Evolutionary conservation across 2,113 vertebrate genomes (phyloP).

Genomic region (Nanger granti): DNA sequence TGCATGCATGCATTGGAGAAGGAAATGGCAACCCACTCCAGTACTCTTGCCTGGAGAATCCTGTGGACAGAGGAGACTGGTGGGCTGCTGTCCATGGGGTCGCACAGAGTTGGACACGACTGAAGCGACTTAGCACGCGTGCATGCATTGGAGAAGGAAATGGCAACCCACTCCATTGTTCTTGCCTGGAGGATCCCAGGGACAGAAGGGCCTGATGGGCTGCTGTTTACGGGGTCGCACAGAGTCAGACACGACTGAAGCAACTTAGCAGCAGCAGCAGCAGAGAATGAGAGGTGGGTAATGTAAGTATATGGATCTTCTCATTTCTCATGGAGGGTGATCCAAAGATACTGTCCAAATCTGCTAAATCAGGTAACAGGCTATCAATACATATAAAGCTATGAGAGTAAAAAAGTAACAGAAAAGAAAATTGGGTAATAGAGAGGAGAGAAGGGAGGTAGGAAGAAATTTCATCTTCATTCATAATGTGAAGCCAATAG

Average conservation of each 20-base stretch:
- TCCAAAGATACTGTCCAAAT: neutral
- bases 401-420: neutral
- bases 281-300: neutral
- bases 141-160: too few species aligned
- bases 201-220: too few species aligned
- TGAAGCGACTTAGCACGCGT: rapidly evolving
- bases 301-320: neutral
- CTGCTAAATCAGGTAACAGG: neutral
- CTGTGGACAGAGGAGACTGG: neutral
- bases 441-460: neutral
- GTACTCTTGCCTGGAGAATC: neutral
- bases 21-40: too few species aligned
- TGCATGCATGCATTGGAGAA: too few species aligned
- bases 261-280: neutral
- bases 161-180: too few species aligned
- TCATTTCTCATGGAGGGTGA: neutral
- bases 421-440: neutral
- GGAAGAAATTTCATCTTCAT: neutral
- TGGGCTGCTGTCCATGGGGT: neutral
- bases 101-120: rapidly evolving
- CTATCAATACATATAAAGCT: neutral
- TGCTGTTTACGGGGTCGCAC: rapidly evolving
- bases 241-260: rapidly evolving
- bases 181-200: too few species aligned
- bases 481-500: neutral